Conservation (phyloP, 2,888 invertebrate genomes). For the Galeruca laticollis region DNA sequence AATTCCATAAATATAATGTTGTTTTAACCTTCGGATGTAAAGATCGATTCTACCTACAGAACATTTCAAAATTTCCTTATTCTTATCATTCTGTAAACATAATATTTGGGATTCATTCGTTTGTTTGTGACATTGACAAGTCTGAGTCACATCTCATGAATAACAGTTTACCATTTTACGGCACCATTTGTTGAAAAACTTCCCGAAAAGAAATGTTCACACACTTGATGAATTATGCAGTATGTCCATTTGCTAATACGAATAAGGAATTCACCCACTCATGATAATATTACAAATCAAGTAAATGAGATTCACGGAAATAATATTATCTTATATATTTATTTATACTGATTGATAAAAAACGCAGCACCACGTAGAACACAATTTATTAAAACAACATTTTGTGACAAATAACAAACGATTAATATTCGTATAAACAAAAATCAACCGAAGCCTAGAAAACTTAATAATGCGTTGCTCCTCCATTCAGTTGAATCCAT, state of each 20-base stretch:
- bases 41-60: no score
- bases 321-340: background rate
- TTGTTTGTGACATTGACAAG: background rate
- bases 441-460: no score
- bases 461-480: no score
- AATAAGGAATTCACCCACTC: background rate
- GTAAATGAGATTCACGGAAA: background rate
- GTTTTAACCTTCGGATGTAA: no score
- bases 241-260: background rate
- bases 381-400: no score
- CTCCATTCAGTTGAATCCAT: no score
- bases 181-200: background rate
- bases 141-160: constrained; percentile 7
- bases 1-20: no score
- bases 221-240: constrained; percentile 16
- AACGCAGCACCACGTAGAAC: no score
- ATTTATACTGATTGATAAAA: background rate
- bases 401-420: no score
- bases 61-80: background rate
- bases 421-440: no score
- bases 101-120: background rate
- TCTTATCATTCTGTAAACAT: background rate
- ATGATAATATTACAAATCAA: background rate
- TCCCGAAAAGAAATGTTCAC: constrained; percentile 1
- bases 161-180: background rate